A percentile compares a stretch with the other conserved stretches of the same genome.
Evolutionary conservation across 2,797 vertebrate species (phyloP).

Genomic region (Myotis daubentonii): DNA sequence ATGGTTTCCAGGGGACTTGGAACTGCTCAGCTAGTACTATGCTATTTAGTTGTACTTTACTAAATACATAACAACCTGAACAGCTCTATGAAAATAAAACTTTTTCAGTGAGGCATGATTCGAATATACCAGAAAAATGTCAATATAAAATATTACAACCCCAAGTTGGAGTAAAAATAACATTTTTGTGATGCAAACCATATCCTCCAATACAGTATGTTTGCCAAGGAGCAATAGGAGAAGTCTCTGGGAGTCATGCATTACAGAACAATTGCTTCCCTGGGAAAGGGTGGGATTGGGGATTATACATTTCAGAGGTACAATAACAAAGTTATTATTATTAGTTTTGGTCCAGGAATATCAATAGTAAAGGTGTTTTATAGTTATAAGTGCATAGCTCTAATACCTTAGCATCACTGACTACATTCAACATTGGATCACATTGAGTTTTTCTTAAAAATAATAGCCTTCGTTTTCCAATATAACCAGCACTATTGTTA

Average conservation of each 20-base stretch:
- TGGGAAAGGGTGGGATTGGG: not conserved
- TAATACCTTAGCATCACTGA: slow-evolving; percentile 24
- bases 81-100: slow-evolving; percentile 37
- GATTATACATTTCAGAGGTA: slow-evolving; percentile 54
- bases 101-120: slow-evolving; percentile 35
- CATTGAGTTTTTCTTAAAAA: slow-evolving; percentile 35
- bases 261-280: slow-evolving; percentile 39
- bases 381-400: not conserved
- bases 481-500: not conserved
- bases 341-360: slow-evolving; percentile 62
- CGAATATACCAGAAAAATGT: not conserved
- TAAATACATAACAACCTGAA: slow-evolving; percentile 11
- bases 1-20: not conserved
- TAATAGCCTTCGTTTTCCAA: slow-evolving; percentile 39
- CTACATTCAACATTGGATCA: slow-evolving; percentile 46
- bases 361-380: slow-evolving; percentile 61
- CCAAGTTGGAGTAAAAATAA: slow-evolving; percentile 48
- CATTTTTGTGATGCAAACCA: slow-evolving; percentile 39
- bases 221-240: slow-evolving; percentile 47
- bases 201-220: not conserved
- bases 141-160: slow-evolving; percentile 30
- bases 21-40: not conserved
- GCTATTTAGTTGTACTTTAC: not conserved
- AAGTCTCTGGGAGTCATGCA: slow-evolving; percentile 51
- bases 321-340: slow-evolving; percentile 39